These are phyloP conservation scores for Palloptera scutellata DNA, from an alignment of 2,888 invertebrate species.

Conservation along the genomic window DNA sequence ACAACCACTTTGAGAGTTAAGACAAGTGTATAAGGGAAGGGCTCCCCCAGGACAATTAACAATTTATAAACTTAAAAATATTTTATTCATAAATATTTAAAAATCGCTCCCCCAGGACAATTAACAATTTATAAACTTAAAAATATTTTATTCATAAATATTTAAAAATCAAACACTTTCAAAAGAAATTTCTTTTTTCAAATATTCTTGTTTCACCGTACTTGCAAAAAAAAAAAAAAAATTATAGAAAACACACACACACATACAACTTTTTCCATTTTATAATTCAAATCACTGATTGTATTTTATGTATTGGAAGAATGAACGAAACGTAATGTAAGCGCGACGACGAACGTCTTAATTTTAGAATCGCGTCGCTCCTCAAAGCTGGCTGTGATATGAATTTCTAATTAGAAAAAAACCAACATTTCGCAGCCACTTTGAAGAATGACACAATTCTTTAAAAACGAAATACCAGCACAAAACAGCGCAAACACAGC, in stretches of 20 bases:
- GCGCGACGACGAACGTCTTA: constrained; percentile 8
- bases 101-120: neutral
- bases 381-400: constrained; percentile 99
- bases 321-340: neutral
- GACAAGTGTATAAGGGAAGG: constrained; percentile 43
- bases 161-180: neutral
- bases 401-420: constrained; percentile 66
- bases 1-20: constrained; percentile 85
- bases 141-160: neutral
- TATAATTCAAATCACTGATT: too few relatives aligned
- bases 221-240: neutral
- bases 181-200: neutral
- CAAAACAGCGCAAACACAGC: too few relatives aligned
- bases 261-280: neutral
- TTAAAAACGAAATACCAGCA: constrained; percentile 19
- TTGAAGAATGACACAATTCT: constrained; percentile 75
- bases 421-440: constrained; percentile 86
- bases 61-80: neutral
- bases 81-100: neutral
- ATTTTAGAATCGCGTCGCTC: constrained; percentile 71
- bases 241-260: neutral
- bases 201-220: neutral
- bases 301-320: too few relatives aligned
- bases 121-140: neutral
- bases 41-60: constrained; percentile 9